These are phyloP conservation scores for Armadillidium nasatum DNA, from an alignment of 1,140 invertebrate genomes.

Conservation along the genomic window DNA sequence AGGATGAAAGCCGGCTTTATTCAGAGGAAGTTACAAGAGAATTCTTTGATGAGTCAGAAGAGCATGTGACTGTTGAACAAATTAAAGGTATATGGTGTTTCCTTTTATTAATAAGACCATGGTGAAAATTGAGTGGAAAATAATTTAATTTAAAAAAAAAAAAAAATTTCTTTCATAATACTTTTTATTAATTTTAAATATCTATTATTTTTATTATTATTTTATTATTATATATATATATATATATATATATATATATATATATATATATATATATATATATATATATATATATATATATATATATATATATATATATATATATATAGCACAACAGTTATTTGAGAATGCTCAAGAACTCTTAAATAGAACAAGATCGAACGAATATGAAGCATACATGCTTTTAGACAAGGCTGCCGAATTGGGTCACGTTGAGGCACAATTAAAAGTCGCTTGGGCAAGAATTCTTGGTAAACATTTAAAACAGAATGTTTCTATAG, in stretches of 20 bases:
- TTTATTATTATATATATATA: too few relatives aligned
- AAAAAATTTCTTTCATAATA: too few relatives aligned
- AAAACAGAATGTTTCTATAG: constrained; percentile 68
- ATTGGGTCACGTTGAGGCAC: constrained; percentile 70
- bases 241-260: background rate
- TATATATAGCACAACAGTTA: background rate
- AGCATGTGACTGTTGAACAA: too few relatives aligned
- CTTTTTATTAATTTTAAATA: too few relatives aligned
- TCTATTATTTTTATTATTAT: too few relatives aligned
- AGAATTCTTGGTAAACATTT: constrained; percentile 69
- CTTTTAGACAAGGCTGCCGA: constrained; percentile 68
- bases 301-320: constrained; percentile 9
- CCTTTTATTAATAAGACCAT: too few relatives aligned
- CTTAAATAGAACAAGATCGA: constrained; percentile 62
- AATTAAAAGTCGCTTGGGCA: constrained; percentile 78
- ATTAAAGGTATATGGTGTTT: too few relatives aligned
- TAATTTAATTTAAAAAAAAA: too few relatives aligned
- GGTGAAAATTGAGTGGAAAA: too few relatives aligned
- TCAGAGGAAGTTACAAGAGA: too few relatives aligned
- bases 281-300: constrained; percentile 15
- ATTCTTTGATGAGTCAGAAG: too few relatives aligned
- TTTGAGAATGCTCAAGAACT: constrained; percentile 59
- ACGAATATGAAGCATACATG: constrained; percentile 62
- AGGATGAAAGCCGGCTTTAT: too few relatives aligned
- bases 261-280: constrained; percentile 8